A percentile compares a stretch with the other conserved stretches of the same genome.
phyloP scores from a whole-genome alignment of 2,888 invertebrate species.

The Cinara cedri region DNA sequence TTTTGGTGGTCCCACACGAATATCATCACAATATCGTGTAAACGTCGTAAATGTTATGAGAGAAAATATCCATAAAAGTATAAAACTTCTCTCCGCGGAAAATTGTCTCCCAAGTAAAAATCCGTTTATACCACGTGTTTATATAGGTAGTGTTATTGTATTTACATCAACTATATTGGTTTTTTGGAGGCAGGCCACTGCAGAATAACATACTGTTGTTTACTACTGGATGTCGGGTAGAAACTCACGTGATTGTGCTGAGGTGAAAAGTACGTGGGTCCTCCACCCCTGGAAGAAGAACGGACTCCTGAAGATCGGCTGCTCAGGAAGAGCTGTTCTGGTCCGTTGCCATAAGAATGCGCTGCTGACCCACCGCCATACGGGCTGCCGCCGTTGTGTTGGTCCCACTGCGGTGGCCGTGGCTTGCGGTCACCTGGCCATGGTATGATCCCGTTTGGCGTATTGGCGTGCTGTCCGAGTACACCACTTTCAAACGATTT shows the following conservation, averaged over 20 bases:
- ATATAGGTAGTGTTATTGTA: too few relatives aligned
- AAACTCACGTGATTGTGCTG: slow-evolving; percentile 52
- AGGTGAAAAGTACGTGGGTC: slow-evolving; percentile 47
- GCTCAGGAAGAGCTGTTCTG: background rate
- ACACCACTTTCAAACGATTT: slow-evolving; percentile 58
- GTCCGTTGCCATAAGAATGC: background rate
- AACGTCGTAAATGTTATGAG: too few relatives aligned
- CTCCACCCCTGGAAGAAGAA: slow-evolving; percentile 19
- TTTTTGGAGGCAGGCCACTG: too few relatives aligned
- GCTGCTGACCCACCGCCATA: background rate
- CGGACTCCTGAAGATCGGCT: slow-evolving; percentile 26
- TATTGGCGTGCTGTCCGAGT: slow-evolving; percentile 57
- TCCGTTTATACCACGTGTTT: too few relatives aligned
- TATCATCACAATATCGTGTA: too few relatives aligned
- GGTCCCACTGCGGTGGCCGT: slow-evolving; percentile 33
- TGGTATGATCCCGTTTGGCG: slow-evolving; percentile 58
- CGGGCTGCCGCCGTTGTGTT: slow-evolving; percentile 18
- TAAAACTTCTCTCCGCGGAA: too few relatives aligned
- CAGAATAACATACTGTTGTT: too few relatives aligned
- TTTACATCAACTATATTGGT: too few relatives aligned
- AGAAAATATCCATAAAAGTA: too few relatives aligned
- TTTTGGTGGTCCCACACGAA: too few relatives aligned
- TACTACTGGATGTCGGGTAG: too few relatives aligned
- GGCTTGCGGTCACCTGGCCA: slow-evolving; percentile 57
- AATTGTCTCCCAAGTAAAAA: too few relatives aligned